A percentile compares a stretch with the other conserved stretches of the same genome.
Evolutionary conservation across 1,140 invertebrate genomes (phyloP).

Genomic region (Caenorhabditis remanei): DNA sequence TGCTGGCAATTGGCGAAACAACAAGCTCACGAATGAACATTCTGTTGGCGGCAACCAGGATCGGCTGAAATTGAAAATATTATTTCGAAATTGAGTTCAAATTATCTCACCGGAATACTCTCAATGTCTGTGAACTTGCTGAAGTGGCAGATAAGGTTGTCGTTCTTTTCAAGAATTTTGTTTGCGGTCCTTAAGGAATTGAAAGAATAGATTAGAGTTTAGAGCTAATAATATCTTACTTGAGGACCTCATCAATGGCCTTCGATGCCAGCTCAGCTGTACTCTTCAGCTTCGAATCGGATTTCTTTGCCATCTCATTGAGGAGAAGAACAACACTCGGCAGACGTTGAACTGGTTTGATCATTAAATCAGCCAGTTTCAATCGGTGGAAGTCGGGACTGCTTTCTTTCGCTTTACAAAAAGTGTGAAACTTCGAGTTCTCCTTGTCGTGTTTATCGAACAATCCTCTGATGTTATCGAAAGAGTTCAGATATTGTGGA

Average conservation of each 20-base stretch:
- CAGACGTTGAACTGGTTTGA: slow-evolving; percentile 94
- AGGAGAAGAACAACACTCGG: slow-evolving; percentile 93
- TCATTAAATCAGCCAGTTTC: slow-evolving; percentile 92
- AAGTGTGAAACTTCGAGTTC: slow-evolving; percentile 95
- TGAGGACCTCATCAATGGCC: slow-evolving; percentile 91
- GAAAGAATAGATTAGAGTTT: not conserved
- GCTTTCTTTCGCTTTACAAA: slow-evolving; percentile 79
- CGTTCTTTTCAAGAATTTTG: slow-evolving; percentile 60
- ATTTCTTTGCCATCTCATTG: slow-evolving; percentile 93
- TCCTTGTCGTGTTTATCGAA: slow-evolving; percentile 89
- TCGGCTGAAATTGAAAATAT: slow-evolving; percentile 50
- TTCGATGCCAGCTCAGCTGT: slow-evolving; percentile 87
- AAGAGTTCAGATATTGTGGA: slow-evolving; percentile 96
- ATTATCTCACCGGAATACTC: slow-evolving; percentile 62
- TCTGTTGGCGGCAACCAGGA: slow-evolving; percentile 60
- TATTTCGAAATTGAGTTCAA: not conserved
- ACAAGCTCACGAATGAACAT: slow-evolving; percentile 60
- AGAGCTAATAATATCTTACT: slow-evolving; percentile 74
- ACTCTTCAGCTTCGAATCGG: slow-evolving; percentile 86
- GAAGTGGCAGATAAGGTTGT: slow-evolving; percentile 57
- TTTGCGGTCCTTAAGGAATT: slow-evolving; percentile 61
- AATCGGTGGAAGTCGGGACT: slow-evolving; percentile 92
- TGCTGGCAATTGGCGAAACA: slow-evolving; percentile 45
- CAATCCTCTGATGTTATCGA: slow-evolving; percentile 94
- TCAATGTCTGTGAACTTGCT: slow-evolving; percentile 63